Base-by-base conservation (phyloP, 2,888 invertebrate genomes). In the Netelia fuscicornis region DNA sequence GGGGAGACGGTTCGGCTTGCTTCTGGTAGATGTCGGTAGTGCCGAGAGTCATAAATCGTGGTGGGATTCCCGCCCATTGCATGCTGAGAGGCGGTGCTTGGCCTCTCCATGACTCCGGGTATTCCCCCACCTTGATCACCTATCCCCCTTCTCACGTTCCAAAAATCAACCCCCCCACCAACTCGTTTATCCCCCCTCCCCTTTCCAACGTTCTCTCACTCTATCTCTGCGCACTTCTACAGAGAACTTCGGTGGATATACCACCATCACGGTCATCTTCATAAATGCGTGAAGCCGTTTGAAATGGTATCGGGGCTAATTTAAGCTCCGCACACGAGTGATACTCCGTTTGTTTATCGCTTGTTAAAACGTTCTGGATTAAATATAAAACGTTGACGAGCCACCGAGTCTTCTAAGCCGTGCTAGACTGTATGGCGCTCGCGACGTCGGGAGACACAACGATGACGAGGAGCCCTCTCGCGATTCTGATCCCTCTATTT, bases 31-130 rank as follows among this genome's bases (percentile, higher is more conserved):
- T 95, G 95, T 94, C 95, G 90, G 85, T 86, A 85, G 88, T 88
- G 86, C 88, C 82, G 64, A 42, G 71, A 88, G 90, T 92, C 92
- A 89, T 94, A 94, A 94, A 94, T 94, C 92, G 90, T 91, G 81
- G 74, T 74, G 81, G 90, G 91, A 93, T 95, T 95, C 95, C 95
- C 95, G 95, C 95, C 95, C 95, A 95, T 95, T 93, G 94, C 93
- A 92, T 92, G 93, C 92, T 90, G 92, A 94, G 94, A 94, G 95
- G 95, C 95, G 95, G 95, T 93, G 93, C 95, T 93, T 93, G 84
- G 85, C 76, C 83, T 86, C 87, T 90, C 89, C 89, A 90, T 94
- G 94, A 94, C 94, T 94, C 94, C 94, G 93, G 87, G 56, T 48
- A 76, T 81, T 85, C 89, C 89, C 89, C 90, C 89, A 84, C 85